These are phyloP conservation scores for Andricus grossulariae DNA, from an alignment of 1,140 invertebrate species.

Conservation along the genomic window DNA sequence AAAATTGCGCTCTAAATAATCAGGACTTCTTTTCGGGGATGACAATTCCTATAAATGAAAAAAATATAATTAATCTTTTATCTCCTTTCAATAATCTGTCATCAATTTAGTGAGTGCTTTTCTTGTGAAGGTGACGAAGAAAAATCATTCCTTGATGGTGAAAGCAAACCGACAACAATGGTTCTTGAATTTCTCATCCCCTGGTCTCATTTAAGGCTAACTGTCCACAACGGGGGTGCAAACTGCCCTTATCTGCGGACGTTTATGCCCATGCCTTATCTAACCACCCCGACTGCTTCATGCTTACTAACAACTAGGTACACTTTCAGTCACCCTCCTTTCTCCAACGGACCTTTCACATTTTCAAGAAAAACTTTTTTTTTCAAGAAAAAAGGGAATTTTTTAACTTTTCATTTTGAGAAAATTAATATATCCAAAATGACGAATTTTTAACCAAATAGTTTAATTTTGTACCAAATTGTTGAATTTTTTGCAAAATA, in stretches of 20 bases:
- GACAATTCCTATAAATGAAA: constrained; percentile 42
- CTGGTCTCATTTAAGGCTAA: constrained; percentile 70
- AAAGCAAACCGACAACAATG: constrained; percentile 47
- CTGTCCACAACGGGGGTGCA: constrained; percentile 74
- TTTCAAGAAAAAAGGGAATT: too few species aligned
- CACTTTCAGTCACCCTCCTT: constrained; percentile 58
- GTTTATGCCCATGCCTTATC: constrained; percentile 75
- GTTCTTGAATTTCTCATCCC: constrained; percentile 53
- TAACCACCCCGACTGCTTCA: constrained; percentile 57
- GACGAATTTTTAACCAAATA: too few species aligned
- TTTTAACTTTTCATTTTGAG: too few species aligned
- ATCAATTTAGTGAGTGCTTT: too few species aligned
- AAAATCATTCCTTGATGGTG: constrained; percentile 18
- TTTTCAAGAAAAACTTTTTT: too few species aligned
- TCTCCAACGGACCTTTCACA: constrained; percentile 49
- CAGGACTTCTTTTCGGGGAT: too few species aligned
- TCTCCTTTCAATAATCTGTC: constrained; percentile 27
- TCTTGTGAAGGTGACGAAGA: neutral
- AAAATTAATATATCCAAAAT: too few species aligned
- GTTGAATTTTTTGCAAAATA: too few species aligned
- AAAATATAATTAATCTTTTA: too few species aligned
- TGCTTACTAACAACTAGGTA: constrained; percentile 62
- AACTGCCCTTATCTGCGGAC: constrained; percentile 74
- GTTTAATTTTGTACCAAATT: too few species aligned
- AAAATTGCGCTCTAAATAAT: too few species aligned